These are phyloP conservation scores for Ciconia boyciana DNA, from an alignment of 2,113 vertebrate species.

Conservation along the genomic window DNA sequence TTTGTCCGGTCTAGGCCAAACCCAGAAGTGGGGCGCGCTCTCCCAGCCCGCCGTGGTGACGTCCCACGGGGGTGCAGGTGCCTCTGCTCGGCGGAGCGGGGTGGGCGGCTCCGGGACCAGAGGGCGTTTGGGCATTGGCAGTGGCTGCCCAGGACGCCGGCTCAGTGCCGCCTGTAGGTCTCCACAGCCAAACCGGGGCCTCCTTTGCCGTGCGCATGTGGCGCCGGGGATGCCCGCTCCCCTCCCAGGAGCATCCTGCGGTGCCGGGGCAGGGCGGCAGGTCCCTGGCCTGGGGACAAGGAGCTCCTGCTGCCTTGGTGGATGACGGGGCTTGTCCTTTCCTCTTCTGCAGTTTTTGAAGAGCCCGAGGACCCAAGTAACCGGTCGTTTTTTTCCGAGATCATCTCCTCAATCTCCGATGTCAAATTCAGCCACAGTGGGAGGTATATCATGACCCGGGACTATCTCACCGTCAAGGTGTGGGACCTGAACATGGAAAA, in stretches of 20 bases:
- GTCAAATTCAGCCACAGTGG: constrained; percentile 97
- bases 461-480: constrained; percentile 95
- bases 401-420: constrained; percentile 97
- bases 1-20: not conserved
- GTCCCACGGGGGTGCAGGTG: accelerated
- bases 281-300: not conserved
- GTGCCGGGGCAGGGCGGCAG: not conserved
- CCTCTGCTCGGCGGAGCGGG: accelerated
- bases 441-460: constrained; percentile 94
- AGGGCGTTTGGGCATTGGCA: accelerated
- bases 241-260: not conserved
- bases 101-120: accelerated
- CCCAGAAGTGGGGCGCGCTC: not conserved
- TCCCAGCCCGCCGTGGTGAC: accelerated
- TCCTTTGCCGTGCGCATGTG: accelerated
- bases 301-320: not conserved
- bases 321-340: not conserved
- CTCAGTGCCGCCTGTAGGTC: not conserved
- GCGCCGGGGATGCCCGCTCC: accelerated
- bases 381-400: constrained; percentile 95
- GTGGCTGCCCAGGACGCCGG: accelerated
- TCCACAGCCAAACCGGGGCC: not conserved
- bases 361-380: constrained; percentile 95
- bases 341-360: constrained; percentile 84
- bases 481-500: constrained; percentile 99